These are phyloP conservation scores for Leuciscus waleckii DNA, from an alignment of 2,797 vertebrate genomes.

Conservation along the genomic window DNA sequence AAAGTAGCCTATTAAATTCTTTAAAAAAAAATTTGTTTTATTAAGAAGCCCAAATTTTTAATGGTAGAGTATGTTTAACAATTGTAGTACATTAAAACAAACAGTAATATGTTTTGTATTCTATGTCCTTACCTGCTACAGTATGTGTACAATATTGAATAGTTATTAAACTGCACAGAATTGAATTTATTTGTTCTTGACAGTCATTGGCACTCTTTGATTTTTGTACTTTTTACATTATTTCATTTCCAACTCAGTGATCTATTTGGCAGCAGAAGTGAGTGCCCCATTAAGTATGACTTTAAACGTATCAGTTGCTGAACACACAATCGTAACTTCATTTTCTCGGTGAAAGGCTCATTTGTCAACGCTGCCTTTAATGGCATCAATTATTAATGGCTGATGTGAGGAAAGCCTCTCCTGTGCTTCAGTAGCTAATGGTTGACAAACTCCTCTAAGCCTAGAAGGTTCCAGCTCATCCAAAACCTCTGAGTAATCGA, in stretches of 20 bases:
- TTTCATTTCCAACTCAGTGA: not conserved
- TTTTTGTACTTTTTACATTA: not conserved
- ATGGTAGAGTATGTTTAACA: not conserved
- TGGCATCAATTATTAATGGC: constrained; percentile 18
- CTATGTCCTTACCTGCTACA: too few species aligned
- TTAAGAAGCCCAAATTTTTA: not conserved
- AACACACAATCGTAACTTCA: constrained; percentile 19
- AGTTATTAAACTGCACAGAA: not conserved
- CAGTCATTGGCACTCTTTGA: not conserved
- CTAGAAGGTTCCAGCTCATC: constrained; percentile 14
- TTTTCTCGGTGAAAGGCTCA: constrained; percentile 16
- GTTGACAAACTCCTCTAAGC: constrained; percentile 15
- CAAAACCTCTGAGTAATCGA: constrained; percentile 24
- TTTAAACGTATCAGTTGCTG: constrained; percentile 23
- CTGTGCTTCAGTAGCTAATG: constrained; percentile 25
- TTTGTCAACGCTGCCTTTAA: constrained; percentile 19
- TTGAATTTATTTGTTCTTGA: not conserved
- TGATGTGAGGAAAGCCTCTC: constrained; percentile 1
- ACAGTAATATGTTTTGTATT: not conserved
- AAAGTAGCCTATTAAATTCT: not conserved
- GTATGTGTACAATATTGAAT: not conserved
- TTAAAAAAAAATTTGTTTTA: not conserved
- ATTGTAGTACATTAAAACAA: not conserved
- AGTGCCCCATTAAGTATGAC: not conserved
- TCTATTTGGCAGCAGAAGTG: not conserved